Evolutionary conservation across 2,113 vertebrate genomes (phyloP).

Genomic region (Neogobius melanostomus): DNA sequence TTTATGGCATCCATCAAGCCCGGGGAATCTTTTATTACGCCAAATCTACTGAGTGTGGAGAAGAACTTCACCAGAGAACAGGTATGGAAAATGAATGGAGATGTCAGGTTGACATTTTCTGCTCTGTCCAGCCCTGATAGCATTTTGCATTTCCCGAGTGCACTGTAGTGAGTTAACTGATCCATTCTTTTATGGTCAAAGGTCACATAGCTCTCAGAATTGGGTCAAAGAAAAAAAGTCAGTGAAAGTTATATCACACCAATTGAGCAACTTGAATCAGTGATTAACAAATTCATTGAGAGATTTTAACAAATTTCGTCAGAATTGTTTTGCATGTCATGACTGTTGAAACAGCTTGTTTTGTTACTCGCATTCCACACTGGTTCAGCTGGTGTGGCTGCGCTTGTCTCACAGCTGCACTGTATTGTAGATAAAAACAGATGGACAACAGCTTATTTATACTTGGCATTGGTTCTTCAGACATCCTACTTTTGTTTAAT

Average conservation of each 20-base stretch:
- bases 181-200: slow-evolving; percentile 52
- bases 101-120: neutral
- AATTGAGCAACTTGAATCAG: neutral
- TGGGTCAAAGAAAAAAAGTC: slow-evolving; percentile 35
- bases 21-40: slow-evolving; percentile 87
- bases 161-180: slow-evolving; percentile 22
- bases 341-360: neutral
- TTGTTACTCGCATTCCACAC: neutral
- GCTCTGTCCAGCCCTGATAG: slow-evolving; percentile 2
- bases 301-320: neutral
- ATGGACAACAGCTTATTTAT: no score
- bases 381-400: neutral
- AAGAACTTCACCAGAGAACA: slow-evolving; percentile 84
- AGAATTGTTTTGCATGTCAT: neutral
- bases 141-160: slow-evolving; percentile 9
- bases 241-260: neutral
- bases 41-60: slow-evolving; percentile 77
- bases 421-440: neutral
- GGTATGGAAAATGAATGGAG: slow-evolving; percentile 54
- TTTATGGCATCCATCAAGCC: slow-evolving; percentile 86
- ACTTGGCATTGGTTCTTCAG: no score
- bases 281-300: neutral
- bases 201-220: slow-evolving; percentile 70
- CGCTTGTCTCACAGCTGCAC: neutral
- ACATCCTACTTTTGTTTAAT: no score